Conservation (phyloP, 2,888 invertebrate species). For the Spilosoma lubricipeda region DNA sequence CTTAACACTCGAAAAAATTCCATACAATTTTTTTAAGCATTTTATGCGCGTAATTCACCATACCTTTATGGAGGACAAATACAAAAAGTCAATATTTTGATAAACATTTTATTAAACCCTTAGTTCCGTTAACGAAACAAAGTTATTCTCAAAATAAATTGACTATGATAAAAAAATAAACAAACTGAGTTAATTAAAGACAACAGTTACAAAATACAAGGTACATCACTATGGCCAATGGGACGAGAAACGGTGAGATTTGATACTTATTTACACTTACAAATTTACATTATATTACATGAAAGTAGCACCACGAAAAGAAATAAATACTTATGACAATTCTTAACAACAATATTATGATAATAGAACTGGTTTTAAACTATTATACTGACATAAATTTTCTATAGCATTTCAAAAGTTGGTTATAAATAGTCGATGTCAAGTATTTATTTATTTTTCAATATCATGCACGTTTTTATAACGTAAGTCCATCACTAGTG, state of each 20-base stretch:
- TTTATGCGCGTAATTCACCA: no score
- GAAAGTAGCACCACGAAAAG: constrained; percentile 22
- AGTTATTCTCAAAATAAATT: constrained; percentile 38
- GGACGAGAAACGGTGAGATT: constrained; percentile 40
- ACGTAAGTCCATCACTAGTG: neutral
- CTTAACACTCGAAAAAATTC: no score
- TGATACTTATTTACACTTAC: constrained; percentile 39
- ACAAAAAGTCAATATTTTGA: constrained; percentile 18
- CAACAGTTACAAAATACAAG: constrained; percentile 28
- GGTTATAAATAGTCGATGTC: neutral
- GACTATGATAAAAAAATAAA: constrained; percentile 17
- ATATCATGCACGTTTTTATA: neutral
- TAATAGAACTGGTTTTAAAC: neutral
- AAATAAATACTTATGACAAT: constrained; percentile 2
- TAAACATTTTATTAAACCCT: constrained; percentile 46
- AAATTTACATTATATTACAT: constrained; percentile 14
- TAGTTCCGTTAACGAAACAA: constrained; percentile 35
- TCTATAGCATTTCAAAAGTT: neutral
- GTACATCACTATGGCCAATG: constrained; percentile 52
- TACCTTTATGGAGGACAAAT: neutral
- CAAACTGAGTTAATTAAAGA: constrained; percentile 28
- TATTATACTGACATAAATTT: neutral
- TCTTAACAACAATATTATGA: neutral
- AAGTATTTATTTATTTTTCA: neutral
- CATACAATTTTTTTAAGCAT: no score